These are phyloP conservation scores for Catotricha subobsoleta DNA, from an alignment of 2,888 invertebrate genomes.

Conservation along the genomic window DNA sequence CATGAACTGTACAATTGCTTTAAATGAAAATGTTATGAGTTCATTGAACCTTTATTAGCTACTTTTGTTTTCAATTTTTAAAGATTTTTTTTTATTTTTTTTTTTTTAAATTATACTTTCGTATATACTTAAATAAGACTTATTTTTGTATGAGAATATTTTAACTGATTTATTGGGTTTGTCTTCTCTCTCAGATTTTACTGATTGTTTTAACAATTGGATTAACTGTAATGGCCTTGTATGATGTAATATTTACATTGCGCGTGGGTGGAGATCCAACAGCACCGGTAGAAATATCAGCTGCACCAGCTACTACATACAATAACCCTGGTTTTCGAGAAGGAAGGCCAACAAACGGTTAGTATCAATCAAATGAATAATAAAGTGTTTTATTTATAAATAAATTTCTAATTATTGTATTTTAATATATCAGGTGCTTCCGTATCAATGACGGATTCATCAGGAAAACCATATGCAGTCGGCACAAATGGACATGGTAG, in stretches of 20 bases:
- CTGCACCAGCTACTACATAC: conserved; percentile 51
- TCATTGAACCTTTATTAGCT: no score
- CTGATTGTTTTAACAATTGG: conserved; percentile 57
- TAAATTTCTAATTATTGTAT: no score
- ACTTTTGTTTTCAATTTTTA: no score
- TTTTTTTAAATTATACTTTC: no score
- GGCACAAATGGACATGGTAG: conserved; percentile 30
- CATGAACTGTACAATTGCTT: no score
- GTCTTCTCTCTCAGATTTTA: conserved; percentile 43
- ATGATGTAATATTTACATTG: conserved; percentile 62
- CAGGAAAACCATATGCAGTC: conserved; percentile 60
- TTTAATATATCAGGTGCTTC: background rate
- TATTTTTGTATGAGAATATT: background rate
- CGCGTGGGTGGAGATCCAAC: conserved; percentile 68
- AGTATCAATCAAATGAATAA: background rate
- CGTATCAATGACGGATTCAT: conserved; percentile 74
- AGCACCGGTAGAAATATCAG: conserved; percentile 34
- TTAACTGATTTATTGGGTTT: background rate
- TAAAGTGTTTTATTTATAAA: conserved; percentile 3
- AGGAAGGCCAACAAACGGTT: conserved; percentile 30
- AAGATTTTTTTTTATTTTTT: no score
- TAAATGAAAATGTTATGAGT: no score
- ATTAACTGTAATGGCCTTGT: conserved; percentile 58
- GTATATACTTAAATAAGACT: no score
- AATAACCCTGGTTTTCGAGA: conserved; percentile 78